These are phyloP conservation scores for Heliconius sara DNA, from an alignment of 2,888 invertebrate genomes.

Conservation along the genomic window DNA sequence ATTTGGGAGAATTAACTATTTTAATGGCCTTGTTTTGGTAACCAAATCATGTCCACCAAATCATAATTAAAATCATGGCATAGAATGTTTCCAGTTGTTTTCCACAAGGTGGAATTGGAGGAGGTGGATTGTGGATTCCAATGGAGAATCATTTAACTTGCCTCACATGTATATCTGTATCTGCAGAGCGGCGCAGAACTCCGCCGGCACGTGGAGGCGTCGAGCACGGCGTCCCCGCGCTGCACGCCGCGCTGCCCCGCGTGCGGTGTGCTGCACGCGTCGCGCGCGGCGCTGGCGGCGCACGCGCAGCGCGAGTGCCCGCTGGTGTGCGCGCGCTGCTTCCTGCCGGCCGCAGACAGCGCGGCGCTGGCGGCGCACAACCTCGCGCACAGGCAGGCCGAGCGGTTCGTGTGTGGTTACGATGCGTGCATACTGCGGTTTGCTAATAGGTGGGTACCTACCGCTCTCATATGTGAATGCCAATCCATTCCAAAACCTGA, in stretches of 20 bases:
- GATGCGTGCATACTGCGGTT: constrained; percentile 75
- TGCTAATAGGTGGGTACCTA: constrained; percentile 60
- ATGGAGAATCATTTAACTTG: not conserved
- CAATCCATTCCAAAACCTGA: too few species aligned
- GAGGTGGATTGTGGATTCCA: too few species aligned
- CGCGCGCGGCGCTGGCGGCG: constrained; percentile 51
- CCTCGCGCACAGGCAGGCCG: constrained; percentile 66
- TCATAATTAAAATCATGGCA: too few species aligned
- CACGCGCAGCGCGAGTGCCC: constrained; percentile 54
- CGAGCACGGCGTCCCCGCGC: constrained; percentile 39
- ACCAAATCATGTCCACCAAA: too few species aligned
- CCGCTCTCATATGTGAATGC: too few species aligned
- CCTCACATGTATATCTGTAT: not conserved
- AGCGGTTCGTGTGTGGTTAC: constrained; percentile 75
- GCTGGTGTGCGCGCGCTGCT: constrained; percentile 63
- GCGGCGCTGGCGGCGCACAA: constrained; percentile 64
- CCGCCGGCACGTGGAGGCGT: constrained; percentile 56
- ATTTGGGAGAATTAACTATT: too few species aligned
- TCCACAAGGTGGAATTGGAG: not conserved
- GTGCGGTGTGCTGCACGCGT: constrained; percentile 43
- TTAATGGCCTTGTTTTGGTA: too few species aligned
- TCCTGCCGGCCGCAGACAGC: constrained; percentile 51
- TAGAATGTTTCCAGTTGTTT: not conserved
- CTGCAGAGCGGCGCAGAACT: constrained; percentile 52
- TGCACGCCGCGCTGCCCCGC: constrained; percentile 50